Percentiles rank a stretch among this genome's conserved stretches.
phyloP scores from a whole-genome alignment of 2,797 vertebrate species.

The Luscinia luscinia region DNA sequence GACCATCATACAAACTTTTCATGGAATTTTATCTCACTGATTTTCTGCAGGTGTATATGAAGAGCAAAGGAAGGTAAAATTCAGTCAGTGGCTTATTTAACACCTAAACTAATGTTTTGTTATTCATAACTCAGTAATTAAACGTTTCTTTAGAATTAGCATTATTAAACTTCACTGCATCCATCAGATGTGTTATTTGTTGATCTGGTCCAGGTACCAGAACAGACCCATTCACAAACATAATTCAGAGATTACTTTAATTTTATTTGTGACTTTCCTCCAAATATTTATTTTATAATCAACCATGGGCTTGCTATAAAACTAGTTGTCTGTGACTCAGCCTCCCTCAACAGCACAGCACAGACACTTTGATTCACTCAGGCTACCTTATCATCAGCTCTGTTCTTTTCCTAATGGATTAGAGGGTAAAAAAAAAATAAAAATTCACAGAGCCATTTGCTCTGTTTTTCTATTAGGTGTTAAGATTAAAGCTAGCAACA shows the following conservation, averaged over 20 bases:
- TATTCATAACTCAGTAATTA: neutral
- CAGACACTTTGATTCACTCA: conserved; percentile 8
- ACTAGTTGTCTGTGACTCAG: conserved; percentile 37
- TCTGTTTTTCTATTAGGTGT: conserved; percentile 11
- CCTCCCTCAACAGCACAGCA: neutral
- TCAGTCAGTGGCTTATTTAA: neutral
- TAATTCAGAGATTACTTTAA: neutral
- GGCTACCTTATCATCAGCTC: neutral
- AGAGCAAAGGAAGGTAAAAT: neutral
- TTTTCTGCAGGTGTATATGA: neutral
- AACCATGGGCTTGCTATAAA: neutral
- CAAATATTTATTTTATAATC: conserved; percentile 41
- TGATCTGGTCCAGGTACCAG: neutral
- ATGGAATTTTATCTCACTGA: neutral
- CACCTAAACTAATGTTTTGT: neutral
- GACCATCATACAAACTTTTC: neutral
- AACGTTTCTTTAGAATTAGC: neutral
- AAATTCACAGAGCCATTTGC: neutral
- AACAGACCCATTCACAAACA: neutral
- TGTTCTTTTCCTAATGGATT: conserved; percentile 21
- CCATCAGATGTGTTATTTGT: neutral
- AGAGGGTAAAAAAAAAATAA: neutral
- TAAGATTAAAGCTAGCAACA: conserved; percentile 25
- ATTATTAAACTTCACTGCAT: neutral
- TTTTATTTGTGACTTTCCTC: neutral